A percentile compares a stretch with the other conserved stretches of the same genome.
Evolutionary conservation across 2,113 vertebrate genomes (phyloP).

Genomic region (Petroica traversi): DNA sequence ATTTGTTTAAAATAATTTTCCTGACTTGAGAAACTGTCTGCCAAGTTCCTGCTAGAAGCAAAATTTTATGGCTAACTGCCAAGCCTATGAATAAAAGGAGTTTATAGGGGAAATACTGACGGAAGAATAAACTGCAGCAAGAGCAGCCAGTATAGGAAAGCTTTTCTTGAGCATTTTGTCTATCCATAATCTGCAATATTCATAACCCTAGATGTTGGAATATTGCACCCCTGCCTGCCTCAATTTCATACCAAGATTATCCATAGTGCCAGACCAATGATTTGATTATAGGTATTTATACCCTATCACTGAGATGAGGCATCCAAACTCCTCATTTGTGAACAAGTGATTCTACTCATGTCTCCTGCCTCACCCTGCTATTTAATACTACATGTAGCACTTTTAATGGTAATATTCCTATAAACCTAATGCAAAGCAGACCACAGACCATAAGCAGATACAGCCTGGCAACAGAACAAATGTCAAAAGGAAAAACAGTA

Average conservation of each 20-base stretch:
- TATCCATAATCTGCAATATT: neutral
- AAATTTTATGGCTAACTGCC: conserved; percentile 18
- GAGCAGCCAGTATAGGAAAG: conserved; percentile 5
- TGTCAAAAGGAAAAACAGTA: conserved; percentile 66
- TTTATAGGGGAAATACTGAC: conserved; percentile 48
- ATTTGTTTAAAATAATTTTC: conserved; percentile 63
- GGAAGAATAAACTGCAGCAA: conserved; percentile 18
- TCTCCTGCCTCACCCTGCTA: conserved; percentile 38
- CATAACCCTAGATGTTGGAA: neutral
- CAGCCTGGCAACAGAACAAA: conserved; percentile 63
- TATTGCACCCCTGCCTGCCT: neutral
- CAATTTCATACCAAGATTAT: neutral
- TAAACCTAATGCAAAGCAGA: conserved; percentile 56
- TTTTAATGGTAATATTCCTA: conserved; percentile 45
- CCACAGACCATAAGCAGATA: conserved; percentile 62
- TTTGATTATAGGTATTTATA: neutral
- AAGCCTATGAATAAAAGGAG: conserved; percentile 3
- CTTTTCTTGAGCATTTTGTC: conserved; percentile 25
- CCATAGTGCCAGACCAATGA: neutral
- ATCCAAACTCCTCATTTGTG: neutral
- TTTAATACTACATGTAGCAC: conserved; percentile 39
- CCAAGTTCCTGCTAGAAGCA: conserved; percentile 43
- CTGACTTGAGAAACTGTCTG: conserved; percentile 28
- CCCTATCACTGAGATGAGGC: neutral
- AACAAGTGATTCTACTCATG: neutral